Evolutionary conservation across 2,797 vertebrate species (phyloP), one percentile per base, ranked within the genome.

Genomic region (Clarias laeviceps): DNA sequence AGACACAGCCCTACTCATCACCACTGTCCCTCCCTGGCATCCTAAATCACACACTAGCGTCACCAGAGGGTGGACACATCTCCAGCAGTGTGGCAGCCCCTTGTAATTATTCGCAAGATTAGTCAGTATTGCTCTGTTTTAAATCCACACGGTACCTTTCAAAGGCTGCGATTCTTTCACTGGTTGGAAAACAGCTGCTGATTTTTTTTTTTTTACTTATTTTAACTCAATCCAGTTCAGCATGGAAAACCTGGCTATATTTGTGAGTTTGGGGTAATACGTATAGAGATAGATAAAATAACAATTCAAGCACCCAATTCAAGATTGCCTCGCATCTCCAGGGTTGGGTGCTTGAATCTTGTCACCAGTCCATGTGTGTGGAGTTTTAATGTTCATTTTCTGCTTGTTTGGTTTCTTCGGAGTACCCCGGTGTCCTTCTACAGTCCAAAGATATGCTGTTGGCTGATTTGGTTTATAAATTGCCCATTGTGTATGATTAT

Each of bases 11-110:
- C 66, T 82, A 32, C 73, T 81, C 82, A 81, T 77, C 83, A 64
- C 54, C 37, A 29, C 79, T 73, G 59, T 62, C 68, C 82, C 80
- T 85, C 54, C 56, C 80, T 87, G 85, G 79, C 86, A 85, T 86
- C 66, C 79, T 87, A 87, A 90, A 91, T 89, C 87, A 86, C 56
- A 89, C 68, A 72, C 40, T 78, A 77, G 70, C 65, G 76, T 29
- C 84, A 78, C 24, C 27, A 22, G 76, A 82, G 77, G 45, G 72
- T 72, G 65, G 83, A 80, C 74, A n/a, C 57, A 32, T 87, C 80
- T 88, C 83, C 37, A 66, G 81, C 78, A n/a, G 40, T 64, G 64
- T 73, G 27, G 78, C 40, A 29, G 57, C 32, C 54, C 80, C 70
- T 83, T 84, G 87, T 76, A 85, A 86, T 89, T 80, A 85, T 65